phyloP scores from a whole-genome alignment of 2,797 vertebrate genomes.

The Poeciliopsis paucimaculata region DNA sequence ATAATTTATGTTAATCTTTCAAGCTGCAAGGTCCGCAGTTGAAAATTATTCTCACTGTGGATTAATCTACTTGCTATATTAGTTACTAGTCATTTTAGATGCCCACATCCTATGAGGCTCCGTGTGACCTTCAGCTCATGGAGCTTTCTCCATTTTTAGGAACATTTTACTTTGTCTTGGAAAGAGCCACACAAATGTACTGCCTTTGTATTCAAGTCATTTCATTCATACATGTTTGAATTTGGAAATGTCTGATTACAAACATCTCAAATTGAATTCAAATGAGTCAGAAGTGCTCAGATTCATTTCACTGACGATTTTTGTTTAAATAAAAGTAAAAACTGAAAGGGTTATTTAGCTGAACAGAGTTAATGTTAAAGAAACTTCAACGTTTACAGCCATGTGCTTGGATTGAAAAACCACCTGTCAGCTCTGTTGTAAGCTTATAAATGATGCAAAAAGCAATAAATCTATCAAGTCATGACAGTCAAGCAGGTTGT shows the following conservation, averaged over 20 bases:
- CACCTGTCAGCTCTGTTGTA: slow-evolving; percentile 45
- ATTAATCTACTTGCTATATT: slow-evolving; percentile 21
- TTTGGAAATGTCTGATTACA: neutral
- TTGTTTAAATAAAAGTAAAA: neutral
- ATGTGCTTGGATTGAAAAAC: slow-evolving; percentile 27
- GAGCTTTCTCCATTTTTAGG: neutral
- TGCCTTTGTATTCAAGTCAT: neutral
- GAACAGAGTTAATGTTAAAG: neutral
- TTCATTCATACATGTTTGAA: neutral
- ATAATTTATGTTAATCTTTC: slow-evolving; percentile 19
- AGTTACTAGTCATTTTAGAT: neutral
- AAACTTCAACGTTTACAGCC: slow-evolving; percentile 31
- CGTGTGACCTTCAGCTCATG: neutral
- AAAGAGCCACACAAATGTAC: neutral
- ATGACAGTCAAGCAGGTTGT: slow-evolving; percentile 50
- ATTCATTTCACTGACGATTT: neutral
- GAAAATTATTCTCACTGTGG: slow-evolving; percentile 21
- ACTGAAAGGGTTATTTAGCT: neutral
- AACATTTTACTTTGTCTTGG: neutral
- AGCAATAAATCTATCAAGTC: slow-evolving; percentile 48
- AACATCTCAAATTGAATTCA: neutral
- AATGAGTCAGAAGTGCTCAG: neutral
- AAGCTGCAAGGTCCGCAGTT: slow-evolving; percentile 2
- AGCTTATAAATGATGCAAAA: slow-evolving; percentile 59
- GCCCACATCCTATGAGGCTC: neutral